phyloP scores from a whole-genome alignment of 2,113 vertebrate genomes.

The Trichomycterus rosablanca region DNA sequence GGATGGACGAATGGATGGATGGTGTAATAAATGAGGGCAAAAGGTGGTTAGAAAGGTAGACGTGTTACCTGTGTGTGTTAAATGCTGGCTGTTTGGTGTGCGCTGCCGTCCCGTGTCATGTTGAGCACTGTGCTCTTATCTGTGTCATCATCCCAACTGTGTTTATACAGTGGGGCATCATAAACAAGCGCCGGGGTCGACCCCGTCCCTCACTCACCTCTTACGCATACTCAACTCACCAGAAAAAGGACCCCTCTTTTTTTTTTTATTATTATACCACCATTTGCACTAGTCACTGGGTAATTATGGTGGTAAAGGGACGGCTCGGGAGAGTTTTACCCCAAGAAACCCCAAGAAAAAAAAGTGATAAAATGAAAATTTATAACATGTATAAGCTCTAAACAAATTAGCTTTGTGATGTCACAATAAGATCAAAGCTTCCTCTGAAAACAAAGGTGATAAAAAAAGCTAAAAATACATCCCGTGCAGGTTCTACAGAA shows the following conservation, averaged over 20 bases:
- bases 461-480: no score
- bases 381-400: conserved; percentile 62
- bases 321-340: conserved; percentile 76
- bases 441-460: no score
- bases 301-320: conserved; percentile 75
- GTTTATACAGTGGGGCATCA: conserved; percentile 99
- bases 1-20: conserved; percentile 47
- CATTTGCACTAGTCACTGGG: conserved; percentile 99
- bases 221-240: conserved; percentile 99
- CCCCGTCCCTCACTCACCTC: conserved; percentile 61
- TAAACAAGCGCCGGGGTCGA: conserved; percentile 91
- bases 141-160: conserved; percentile 93
- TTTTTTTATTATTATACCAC: conserved; percentile 99
- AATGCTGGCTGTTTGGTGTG: conserved; percentile 43
- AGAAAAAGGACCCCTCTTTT: conserved; percentile 80
- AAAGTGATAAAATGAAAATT: conserved; percentile 92
- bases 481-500: not conserved
- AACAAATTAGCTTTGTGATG: no score
- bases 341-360: conserved; percentile 33
- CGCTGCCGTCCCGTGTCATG: conserved; percentile 51
- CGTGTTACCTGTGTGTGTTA: conserved; percentile 41
- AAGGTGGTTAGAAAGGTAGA: conserved; percentile 31
- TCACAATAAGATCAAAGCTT: no score
- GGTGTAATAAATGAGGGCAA: no score
- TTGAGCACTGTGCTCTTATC: conserved; percentile 83